Base-by-base conservation (phyloP, 2,797 vertebrate genomes). In the Tympanoctomys barrerae region DNA sequence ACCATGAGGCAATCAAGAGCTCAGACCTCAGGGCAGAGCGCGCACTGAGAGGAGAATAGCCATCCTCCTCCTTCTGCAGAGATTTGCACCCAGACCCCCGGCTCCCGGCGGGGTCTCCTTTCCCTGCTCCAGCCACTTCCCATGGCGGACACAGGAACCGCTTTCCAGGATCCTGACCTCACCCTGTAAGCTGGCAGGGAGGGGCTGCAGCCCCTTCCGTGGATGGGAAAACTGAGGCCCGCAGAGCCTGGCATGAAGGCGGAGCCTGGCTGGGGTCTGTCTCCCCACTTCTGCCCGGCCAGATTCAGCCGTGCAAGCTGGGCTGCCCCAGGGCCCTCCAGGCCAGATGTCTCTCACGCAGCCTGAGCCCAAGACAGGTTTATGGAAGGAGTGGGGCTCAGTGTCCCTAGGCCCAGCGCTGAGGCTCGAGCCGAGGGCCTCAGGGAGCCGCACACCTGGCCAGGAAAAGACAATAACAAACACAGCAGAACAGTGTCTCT, bases 401-500 rank as follows among this genome's bases (percentile, higher is more conserved):
- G 1, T 0, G 71, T n/a, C 46, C 16, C 73, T 19, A 73, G 46
- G 73, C 22, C 36, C 0, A 0, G 87, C 0, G 0, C 52, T 1
- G 64, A 90, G 83, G 90, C 75, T 64, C 0, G 0, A 3, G 49
- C 46, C 82, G 83, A 46, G 12, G 0, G 1, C 61, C 92, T 57
- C 13, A n/a, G 92, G 70, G 71, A 91, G n/a, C 49, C 52, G 1
- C 2, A 3, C 96, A 87, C 96, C 97, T 89, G 96, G 81, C 77
- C 31, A 0, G 90, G 39, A 85, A 36, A 70, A 82, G 28, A 98
- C 99, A 99, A 99, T 49, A 49, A 77, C 98, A 98, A 99, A 98
- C 99, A 98, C 97, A 97, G 98, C 99, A 99, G 99, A 99, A 99
- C 98, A 99, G 99, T 97, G 94, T 80, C 94, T 98, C 98, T 99